Conservation (phyloP, 2,797 vertebrate species). For the Scyliorhinus canicula region DNA sequence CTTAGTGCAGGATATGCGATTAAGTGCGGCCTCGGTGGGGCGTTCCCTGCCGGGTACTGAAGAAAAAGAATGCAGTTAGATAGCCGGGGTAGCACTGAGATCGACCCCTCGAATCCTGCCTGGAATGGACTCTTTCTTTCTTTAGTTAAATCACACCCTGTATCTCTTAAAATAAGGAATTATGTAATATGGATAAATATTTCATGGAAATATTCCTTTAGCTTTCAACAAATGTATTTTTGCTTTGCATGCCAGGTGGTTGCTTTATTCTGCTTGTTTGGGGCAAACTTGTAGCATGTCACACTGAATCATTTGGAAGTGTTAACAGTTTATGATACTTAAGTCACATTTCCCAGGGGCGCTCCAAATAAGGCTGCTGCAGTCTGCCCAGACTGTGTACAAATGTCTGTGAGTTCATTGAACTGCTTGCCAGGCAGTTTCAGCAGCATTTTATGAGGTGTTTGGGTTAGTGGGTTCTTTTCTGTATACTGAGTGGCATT, state of each 20-base stretch:
- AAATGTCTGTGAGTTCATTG: conserved; percentile 27
- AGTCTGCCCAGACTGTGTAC: conserved; percentile 6
- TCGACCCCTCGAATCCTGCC: too few species aligned
- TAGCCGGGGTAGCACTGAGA: too few species aligned
- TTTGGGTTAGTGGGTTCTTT: neutral
- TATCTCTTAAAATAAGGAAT: neutral
- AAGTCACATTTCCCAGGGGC: neutral
- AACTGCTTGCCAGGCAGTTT: conserved; percentile 23
- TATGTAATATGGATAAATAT: conserved; percentile 2
- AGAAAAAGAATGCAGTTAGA: too few species aligned
- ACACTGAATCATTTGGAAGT: conserved; percentile 4
- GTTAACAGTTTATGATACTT: conserved; percentile 21
- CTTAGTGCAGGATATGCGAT: too few species aligned
- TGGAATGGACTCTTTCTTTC: too few species aligned
- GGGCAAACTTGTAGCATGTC: neutral
- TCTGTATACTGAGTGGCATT: conserved; percentile 1
- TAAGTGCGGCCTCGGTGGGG: too few species aligned
- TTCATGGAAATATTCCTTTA: neutral
- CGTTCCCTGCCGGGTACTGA: too few species aligned
- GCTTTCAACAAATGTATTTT: neutral
- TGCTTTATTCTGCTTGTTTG: conserved; percentile 15
- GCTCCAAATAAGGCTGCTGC: conserved; percentile 22
- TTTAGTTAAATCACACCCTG: too few species aligned
- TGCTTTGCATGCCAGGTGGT: neutral
- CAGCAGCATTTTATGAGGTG: conserved; percentile 27